Evolutionary conservation across 2,113 vertebrate species (phyloP).

Genomic region (Origma solitaria): DNA sequence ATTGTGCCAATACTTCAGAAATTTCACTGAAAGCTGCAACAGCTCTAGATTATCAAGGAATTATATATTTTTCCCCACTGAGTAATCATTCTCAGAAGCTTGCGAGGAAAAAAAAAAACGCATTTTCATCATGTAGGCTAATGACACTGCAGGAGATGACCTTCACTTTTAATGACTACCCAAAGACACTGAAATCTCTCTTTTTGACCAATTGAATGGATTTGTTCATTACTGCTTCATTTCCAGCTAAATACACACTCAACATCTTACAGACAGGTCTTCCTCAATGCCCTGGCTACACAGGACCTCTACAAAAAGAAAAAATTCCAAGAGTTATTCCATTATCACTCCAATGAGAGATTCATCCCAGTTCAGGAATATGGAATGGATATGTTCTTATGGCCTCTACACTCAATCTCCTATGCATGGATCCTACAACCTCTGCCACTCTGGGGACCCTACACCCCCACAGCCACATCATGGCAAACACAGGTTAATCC

Average conservation of each 20-base stretch:
- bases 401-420: neutral
- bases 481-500: neutral
- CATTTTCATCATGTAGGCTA: conserved; percentile 6
- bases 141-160: neutral
- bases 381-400: neutral
- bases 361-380: neutral
- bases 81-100: conserved; percentile 52
- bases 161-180: conserved; percentile 30
- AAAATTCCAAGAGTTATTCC: neutral
- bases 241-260: neutral
- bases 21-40: conserved; percentile 42
- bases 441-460: neutral
- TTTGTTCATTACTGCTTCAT: neutral
- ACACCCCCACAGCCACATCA: neutral
- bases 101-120: neutral
- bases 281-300: neutral
- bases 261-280: neutral
- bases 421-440: neutral
- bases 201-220: neutral
- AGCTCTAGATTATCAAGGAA: conserved; percentile 44
- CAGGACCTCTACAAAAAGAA: neutral
- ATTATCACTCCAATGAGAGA: neutral
- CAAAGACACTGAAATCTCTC: conserved; percentile 4
- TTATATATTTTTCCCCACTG: conserved; percentile 42
- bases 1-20: conserved; percentile 51